Evolutionary conservation across 1,140 invertebrate genomes (phyloP).

Genomic region (Macrotrachela quadricornifera): DNA sequence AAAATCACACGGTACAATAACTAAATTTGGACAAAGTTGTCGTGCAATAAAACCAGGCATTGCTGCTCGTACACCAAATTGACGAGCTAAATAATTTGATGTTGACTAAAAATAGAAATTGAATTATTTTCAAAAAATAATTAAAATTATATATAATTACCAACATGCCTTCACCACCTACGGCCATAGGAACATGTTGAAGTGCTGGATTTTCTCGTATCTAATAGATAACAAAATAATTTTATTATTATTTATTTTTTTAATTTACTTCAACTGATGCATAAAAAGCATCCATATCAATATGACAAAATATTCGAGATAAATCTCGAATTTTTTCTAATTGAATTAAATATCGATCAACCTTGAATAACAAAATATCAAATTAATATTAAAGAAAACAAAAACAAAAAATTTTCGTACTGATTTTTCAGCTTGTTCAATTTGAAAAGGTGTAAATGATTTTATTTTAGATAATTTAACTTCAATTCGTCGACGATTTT

Average conservation of each 20-base stretch:
- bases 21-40: slow-evolving; percentile 41
- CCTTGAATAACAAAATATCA: slow-evolving; percentile 16
- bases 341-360: slow-evolving; percentile 22
- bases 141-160: slow-evolving; percentile 15
- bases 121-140: not conserved
- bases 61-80: slow-evolving; percentile 42
- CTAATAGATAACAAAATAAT: too few relatives aligned
- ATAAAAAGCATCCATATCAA: slow-evolving; percentile 48
- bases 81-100: slow-evolving; percentile 42
- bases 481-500: slow-evolving; percentile 17
- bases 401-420: not conserved
- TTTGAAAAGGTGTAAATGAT: not conserved
- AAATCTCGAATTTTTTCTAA: slow-evolving; percentile 31
- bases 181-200: slow-evolving; percentile 41
- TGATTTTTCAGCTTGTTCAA: slow-evolving; percentile 6
- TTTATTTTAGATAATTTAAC: slow-evolving; percentile 13
- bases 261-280: slow-evolving; percentile 37
- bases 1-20: slow-evolving; percentile 38
- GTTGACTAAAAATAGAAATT: slow-evolving; percentile 34
- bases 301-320: slow-evolving; percentile 37
- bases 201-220: slow-evolving; percentile 40
- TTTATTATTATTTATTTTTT: too few relatives aligned
- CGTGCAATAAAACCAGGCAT: slow-evolving; percentile 50
- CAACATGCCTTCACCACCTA: slow-evolving; percentile 40
- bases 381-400: too few relatives aligned